Percentiles rank a stretch among this genome's conserved stretches.
Conservation (phyloP, 2,113 vertebrate species). For the Synodontis membranacea region DNA sequence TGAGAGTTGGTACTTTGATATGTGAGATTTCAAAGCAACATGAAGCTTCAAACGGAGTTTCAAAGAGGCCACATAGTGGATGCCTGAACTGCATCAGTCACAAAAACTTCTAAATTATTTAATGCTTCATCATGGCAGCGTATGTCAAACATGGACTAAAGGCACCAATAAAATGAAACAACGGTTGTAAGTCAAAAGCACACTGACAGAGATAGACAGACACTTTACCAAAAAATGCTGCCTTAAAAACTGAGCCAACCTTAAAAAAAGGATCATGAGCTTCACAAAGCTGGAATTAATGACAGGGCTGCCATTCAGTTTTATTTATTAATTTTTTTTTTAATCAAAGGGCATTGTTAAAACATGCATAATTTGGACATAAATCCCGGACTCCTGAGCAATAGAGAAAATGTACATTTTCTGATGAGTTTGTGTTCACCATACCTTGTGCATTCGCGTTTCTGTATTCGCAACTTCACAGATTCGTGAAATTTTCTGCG, state of each 20-base stretch:
- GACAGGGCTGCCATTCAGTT: neutral
- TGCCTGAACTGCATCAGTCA: neutral
- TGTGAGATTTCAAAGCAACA: slow-evolving; percentile 13
- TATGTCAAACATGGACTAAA: slow-evolving; percentile 12
- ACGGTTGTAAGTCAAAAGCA: neutral
- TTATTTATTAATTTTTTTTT: too few relatives aligned
- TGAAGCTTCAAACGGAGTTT: neutral
- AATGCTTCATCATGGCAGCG: neutral
- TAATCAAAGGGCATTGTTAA: neutral
- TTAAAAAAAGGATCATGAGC: neutral
- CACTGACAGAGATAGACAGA: neutral
- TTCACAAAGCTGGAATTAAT: neutral
- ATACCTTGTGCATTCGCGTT: too few relatives aligned
- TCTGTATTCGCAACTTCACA: too few relatives aligned
- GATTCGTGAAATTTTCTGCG: too few relatives aligned
- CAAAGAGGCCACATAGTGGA: slow-evolving; percentile 7
- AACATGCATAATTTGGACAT: neutral
- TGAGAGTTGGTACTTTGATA: slow-evolving; percentile 15
- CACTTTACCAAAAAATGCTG: neutral
- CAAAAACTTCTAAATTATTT: slow-evolving; percentile 10
- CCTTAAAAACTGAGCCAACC: neutral
- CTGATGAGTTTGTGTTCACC: neutral
- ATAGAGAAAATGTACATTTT: neutral
- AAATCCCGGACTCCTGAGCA: neutral
- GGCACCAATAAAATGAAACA: neutral